These are phyloP conservation scores for Melanophora roralis DNA, from an alignment of 2,888 invertebrate genomes.

Conservation along the genomic window DNA sequence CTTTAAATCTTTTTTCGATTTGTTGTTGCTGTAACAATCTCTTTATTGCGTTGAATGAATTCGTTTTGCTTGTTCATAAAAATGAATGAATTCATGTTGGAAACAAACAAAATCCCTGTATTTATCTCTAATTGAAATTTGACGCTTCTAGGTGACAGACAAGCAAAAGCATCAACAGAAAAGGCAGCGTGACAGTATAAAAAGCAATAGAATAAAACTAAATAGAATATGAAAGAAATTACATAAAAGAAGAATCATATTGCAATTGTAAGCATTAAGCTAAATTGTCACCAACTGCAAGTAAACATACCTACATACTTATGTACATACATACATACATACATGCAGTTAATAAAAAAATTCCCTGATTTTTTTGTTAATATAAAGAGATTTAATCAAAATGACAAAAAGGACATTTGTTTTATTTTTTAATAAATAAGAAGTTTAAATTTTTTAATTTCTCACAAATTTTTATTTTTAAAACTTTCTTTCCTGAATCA, in stretches of 20 bases:
- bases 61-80: constrained; percentile 47
- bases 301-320: too few species aligned
- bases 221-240: constrained; percentile 26
- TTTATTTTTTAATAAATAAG: too few species aligned
- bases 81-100: constrained; percentile 31
- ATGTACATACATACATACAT: too few species aligned
- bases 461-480: too few species aligned
- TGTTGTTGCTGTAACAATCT: constrained; percentile 65
- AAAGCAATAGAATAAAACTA: constrained; percentile 20
- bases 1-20: constrained; percentile 41
- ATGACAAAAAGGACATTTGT: too few species aligned
- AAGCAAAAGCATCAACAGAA: constrained; percentile 8
- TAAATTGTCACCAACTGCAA: constrained; percentile 51
- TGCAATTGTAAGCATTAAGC: constrained; percentile 63
- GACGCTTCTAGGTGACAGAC: constrained; percentile 71
- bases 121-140: constrained; percentile 74
- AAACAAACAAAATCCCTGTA: constrained; percentile 46
- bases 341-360: too few species aligned
- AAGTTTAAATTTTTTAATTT: too few species aligned
- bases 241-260: constrained; percentile 48
- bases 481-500: too few species aligned
- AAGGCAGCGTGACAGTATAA: constrained; percentile 3
- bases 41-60: constrained; percentile 17
- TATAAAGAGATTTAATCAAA: constrained; percentile 9
- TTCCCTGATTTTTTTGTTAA: constrained; percentile 17